These are phyloP conservation scores for Danaus plexippus DNA, from an alignment of 1,140 invertebrate species.

Conservation along the genomic window DNA sequence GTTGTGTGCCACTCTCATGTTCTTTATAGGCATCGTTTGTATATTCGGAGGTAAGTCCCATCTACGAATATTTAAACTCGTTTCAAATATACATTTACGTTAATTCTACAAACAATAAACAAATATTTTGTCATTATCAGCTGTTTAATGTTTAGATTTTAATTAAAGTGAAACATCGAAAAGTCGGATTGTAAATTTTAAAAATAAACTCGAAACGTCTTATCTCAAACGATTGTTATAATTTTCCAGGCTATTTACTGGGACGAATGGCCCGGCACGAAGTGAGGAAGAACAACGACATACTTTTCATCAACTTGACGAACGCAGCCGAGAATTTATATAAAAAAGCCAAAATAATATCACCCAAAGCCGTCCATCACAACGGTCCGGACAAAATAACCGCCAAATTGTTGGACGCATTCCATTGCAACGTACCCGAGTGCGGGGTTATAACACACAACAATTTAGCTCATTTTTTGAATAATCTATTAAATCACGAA, in stretches of 20 bases:
- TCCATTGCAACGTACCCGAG: conserved; percentile 40
- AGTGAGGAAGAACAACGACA: conserved; percentile 35
- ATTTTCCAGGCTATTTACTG: conserved; percentile 47
- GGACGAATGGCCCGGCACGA: conserved; percentile 49
- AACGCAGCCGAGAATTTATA: conserved; percentile 39
- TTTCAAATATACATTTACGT: neutral
- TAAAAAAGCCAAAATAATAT: conserved; percentile 45
- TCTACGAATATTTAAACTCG: conserved; percentile 8
- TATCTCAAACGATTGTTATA: no score
- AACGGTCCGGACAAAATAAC: conserved; percentile 44
- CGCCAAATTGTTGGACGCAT: conserved; percentile 37
- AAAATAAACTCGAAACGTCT: no score
- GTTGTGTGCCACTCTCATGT: conserved; percentile 47
- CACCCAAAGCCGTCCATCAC: conserved; percentile 49
- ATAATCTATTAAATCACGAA: conserved; percentile 40
- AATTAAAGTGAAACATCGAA: no score
- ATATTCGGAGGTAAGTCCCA: conserved; percentile 50
- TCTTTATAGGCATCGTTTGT: conserved; percentile 53
- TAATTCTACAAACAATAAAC: no score
- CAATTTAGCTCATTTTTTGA: conserved; percentile 45
- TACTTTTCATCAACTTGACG: conserved; percentile 46
- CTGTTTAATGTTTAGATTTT: no score
- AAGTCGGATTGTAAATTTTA: no score
- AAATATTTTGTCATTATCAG: no score
- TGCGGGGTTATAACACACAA: conserved; percentile 40